Conservation (phyloP, 2,888 invertebrate species). For the Drosophila acutilabella region DNA sequence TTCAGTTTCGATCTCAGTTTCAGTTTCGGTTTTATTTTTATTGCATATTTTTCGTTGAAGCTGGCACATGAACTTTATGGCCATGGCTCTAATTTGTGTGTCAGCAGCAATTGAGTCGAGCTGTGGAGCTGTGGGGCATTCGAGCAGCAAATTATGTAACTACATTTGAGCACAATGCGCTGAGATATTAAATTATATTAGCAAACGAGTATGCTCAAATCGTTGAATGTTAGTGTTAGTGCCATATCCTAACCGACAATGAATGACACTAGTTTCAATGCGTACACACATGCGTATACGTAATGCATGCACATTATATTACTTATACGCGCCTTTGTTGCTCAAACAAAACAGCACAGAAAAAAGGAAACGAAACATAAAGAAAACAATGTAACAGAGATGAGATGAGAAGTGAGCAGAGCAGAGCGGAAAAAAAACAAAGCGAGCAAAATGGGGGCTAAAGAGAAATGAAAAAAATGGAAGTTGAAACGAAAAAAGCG, state of each 20-base stretch:
- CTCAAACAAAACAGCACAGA: slow-evolving; percentile 50
- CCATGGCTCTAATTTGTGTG: slow-evolving; percentile 71
- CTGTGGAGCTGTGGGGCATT: too few relatives aligned
- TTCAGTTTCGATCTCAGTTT: slow-evolving; percentile 8
- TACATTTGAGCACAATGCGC: slow-evolving; percentile 69
- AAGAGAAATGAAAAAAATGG: slow-evolving; percentile 12
- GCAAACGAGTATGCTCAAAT: slow-evolving; percentile 1
- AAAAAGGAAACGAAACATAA: not conserved
- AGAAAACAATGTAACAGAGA: not conserved
- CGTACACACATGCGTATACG: slow-evolving; percentile 11
- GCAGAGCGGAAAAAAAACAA: slow-evolving; percentile 21
- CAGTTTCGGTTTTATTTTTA: slow-evolving; percentile 32
- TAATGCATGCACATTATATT: slow-evolving; percentile 67
- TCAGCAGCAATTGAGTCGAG: slow-evolving; percentile 42
- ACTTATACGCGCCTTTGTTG: slow-evolving; percentile 61
- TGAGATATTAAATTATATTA: slow-evolving; percentile 31
- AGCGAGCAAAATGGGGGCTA: slow-evolving; percentile 9
- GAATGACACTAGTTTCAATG: slow-evolving; percentile 43
- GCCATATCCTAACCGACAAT: slow-evolving; percentile 30
- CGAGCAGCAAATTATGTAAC: slow-evolving; percentile 75
- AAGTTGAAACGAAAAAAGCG: slow-evolving; percentile 28
- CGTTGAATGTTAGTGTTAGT: not conserved
- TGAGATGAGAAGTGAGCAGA: slow-evolving; percentile 4
- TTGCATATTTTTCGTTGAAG: slow-evolving; percentile 52
- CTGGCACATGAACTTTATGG: slow-evolving; percentile 68